A percentile compares a stretch with the other conserved stretches of the same genome.
Evolutionary conservation across 2,888 invertebrate genomes (phyloP).

Genomic region (Pseudeuparius sepicola): DNA sequence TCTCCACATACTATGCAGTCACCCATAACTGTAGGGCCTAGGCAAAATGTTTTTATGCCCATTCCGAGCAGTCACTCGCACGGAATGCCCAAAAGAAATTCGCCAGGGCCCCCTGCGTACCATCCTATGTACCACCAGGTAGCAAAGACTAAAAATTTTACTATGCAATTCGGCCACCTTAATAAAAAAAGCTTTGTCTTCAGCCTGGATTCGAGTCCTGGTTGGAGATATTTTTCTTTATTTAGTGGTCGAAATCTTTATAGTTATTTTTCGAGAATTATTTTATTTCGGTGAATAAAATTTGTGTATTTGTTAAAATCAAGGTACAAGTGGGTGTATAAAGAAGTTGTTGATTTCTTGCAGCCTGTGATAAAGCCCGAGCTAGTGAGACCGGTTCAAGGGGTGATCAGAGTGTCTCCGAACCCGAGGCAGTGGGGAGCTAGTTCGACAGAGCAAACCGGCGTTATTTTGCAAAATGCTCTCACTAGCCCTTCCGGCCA

Average conservation of each 20-base stretch:
- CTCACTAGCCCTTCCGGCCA: slow-evolving; percentile 31
- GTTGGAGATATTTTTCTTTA: too few species aligned
- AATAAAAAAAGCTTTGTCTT: too few species aligned
- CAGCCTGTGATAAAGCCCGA: slow-evolving; percentile 51
- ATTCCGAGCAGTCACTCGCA: slow-evolving; percentile 54
- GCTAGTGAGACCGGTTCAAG: slow-evolving; percentile 55
- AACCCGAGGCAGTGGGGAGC: slow-evolving; percentile 44
- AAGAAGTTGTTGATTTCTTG: too few species aligned
- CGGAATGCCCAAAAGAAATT: slow-evolving; percentile 41
- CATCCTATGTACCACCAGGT: slow-evolving; percentile 36
- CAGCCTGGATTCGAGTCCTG: too few species aligned
- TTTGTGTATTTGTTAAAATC: too few species aligned
- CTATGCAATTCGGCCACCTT: too few species aligned
- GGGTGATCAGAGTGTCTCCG: slow-evolving; percentile 78
- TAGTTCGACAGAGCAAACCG: slow-evolving; percentile 39
- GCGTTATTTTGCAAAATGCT: slow-evolving; percentile 37
- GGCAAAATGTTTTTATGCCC: slow-evolving; percentile 87
- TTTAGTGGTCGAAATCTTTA: too few species aligned
- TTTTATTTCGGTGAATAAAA: too few species aligned
- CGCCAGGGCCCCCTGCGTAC: slow-evolving; percentile 37
- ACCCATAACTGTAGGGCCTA: slow-evolving; percentile 58
- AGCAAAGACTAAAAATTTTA: too few species aligned
- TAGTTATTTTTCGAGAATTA: too few species aligned
- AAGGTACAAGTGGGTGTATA: too few species aligned
- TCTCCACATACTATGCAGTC: slow-evolving; percentile 60